Conservation (phyloP, 2,113 vertebrate species). For the Labrus mixtus region DNA sequence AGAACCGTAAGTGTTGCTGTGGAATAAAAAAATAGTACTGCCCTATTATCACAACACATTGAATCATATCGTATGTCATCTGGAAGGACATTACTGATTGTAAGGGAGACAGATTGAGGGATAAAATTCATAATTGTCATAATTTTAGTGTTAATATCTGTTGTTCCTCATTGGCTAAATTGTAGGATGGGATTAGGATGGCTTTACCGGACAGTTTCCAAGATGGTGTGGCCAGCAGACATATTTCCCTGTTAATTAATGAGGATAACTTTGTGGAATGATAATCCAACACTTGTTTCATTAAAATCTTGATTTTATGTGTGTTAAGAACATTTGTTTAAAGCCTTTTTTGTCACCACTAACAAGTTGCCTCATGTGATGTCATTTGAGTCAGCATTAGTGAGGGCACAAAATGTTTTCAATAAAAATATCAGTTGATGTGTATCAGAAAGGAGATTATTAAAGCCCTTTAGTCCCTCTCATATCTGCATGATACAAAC, state of each 20-base stretch:
- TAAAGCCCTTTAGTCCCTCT: too few relatives aligned
- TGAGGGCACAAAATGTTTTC: too few relatives aligned
- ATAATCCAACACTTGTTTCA: constrained; percentile 31
- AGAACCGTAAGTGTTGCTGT: neutral
- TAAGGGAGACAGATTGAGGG: constrained; percentile 35
- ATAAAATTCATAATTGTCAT: constrained; percentile 32
- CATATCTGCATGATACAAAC: too few relatives aligned
- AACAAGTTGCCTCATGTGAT: too few relatives aligned
- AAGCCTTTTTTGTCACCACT: too few relatives aligned
- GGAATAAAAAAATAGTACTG: constrained; percentile 6
- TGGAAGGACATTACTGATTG: neutral
- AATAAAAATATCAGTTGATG: too few relatives aligned
- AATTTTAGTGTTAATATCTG: constrained; percentile 34
- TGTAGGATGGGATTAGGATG: constrained; percentile 42
- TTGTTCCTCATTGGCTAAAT: constrained; percentile 33
- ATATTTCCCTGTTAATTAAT: constrained; percentile 40
- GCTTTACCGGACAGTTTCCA: constrained; percentile 53
- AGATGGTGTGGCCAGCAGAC: constrained; percentile 28
- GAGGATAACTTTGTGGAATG: constrained; percentile 8
- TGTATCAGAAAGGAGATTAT: too few relatives aligned
- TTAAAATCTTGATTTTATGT: constrained; percentile 12
- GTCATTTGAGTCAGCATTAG: too few relatives aligned
- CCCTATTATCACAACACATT: constrained; percentile 16
- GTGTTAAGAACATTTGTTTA: too few relatives aligned
- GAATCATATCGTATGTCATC: constrained; percentile 5